Conservation (phyloP, 2,888 invertebrate species). For the Dastarcus helophoroides region DNA sequence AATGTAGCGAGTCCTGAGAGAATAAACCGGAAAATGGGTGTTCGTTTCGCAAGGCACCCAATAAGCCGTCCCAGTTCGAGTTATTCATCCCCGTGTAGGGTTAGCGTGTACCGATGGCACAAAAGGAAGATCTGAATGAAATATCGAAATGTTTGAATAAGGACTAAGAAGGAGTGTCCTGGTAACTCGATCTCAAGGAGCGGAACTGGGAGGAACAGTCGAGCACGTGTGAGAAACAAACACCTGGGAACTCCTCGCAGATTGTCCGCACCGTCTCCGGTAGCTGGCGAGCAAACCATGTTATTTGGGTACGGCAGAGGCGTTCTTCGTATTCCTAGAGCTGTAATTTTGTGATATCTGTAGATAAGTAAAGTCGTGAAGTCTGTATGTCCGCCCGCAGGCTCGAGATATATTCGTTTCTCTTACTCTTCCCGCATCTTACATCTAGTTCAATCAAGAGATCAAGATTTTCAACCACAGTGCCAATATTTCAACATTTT, state of each 20-base stretch:
- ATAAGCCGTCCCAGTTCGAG: constrained; percentile 5
- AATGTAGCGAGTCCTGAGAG: constrained; percentile 5
- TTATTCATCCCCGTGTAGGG: constrained; percentile 20
- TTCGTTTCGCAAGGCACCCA: constrained; percentile 34
- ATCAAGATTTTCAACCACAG: too few species aligned
- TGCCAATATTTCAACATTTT: too few species aligned
- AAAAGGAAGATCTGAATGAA: constrained; percentile 26
- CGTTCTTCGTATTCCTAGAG: constrained; percentile 25
- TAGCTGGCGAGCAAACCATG: constrained; percentile 18
- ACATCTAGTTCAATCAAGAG: too few species aligned
- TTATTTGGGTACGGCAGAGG: constrained; percentile 27
- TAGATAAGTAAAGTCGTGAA: constrained; percentile 22
- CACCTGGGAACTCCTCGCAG: constrained; percentile 28
- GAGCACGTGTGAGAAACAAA: constrained; percentile 37
- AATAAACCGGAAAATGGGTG: constrained; percentile 22
- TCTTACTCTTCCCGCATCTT: background rate
- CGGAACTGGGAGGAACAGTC: constrained; percentile 37
- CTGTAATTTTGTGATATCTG: constrained; percentile 28
- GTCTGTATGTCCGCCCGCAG: constrained; percentile 1
- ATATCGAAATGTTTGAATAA: constrained; percentile 14
- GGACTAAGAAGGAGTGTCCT: constrained; percentile 29
- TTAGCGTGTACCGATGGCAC: constrained; percentile 14
- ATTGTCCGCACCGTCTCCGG: constrained; percentile 15
- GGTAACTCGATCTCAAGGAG: constrained; percentile 34
- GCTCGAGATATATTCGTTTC: background rate